phyloP scores from a whole-genome alignment of 2,113 vertebrate genomes.

The Syrmaticus mikado region DNA sequence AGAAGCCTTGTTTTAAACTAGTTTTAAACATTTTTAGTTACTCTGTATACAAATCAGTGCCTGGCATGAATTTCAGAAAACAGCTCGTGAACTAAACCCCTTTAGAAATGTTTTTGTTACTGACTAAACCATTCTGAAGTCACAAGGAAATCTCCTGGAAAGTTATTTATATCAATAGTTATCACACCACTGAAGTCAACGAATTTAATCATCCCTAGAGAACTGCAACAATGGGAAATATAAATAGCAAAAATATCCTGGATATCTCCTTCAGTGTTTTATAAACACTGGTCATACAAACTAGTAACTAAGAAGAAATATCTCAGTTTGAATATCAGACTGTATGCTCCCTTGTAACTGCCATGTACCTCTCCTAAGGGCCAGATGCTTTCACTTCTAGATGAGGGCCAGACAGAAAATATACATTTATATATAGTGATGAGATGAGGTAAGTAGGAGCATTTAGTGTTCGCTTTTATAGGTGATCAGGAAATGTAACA shows the following conservation, averaged over 20 bases:
- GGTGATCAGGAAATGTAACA: neutral
- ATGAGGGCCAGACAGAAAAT: neutral
- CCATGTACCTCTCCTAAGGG: neutral
- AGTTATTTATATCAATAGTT: conserved; percentile 57
- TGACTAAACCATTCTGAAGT: conserved; percentile 3
- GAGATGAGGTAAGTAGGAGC: neutral
- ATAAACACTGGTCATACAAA: conserved; percentile 9
- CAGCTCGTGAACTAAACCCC: neutral
- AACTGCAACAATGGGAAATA: conserved; percentile 47
- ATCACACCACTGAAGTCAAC: conserved; percentile 35
- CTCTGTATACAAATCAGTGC: neutral
- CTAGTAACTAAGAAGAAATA: conserved; percentile 1
- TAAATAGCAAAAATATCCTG: conserved; percentile 63
- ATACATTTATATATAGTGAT: neutral
- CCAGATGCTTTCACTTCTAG: neutral
- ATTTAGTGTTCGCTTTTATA: neutral
- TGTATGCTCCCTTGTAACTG: neutral
- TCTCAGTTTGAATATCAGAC: neutral
- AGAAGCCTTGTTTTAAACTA: neutral
- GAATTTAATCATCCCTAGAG: conserved; percentile 1
- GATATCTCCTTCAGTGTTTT: conserved; percentile 21
- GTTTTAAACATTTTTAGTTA: neutral
- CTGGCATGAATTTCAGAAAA: neutral
- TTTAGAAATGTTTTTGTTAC: conserved; percentile 8
- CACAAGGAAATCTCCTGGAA: conserved; percentile 33